A percentile compares a stretch with the other conserved stretches of the same genome.
Evolutionary conservation across 1,140 invertebrate species (phyloP).

Genomic region (Schlechtendalia chinensis): DNA sequence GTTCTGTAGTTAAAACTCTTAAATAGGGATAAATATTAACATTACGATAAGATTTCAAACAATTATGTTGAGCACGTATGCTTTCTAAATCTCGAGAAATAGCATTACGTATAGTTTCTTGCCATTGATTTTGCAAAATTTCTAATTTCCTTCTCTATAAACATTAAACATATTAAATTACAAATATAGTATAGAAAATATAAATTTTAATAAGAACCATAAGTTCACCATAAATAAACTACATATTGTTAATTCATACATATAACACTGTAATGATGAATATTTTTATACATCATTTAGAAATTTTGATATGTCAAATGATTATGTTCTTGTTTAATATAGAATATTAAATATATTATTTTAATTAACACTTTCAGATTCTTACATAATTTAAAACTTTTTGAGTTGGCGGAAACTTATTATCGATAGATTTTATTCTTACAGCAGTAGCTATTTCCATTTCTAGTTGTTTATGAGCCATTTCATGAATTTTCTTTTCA

Average conservation of each 20-base stretch:
- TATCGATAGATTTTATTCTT: slow-evolving; percentile 67
- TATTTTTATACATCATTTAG: too few relatives aligned
- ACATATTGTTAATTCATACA: too few relatives aligned
- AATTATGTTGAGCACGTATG: slow-evolving; percentile 60
- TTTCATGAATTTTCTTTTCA: slow-evolving; percentile 60
- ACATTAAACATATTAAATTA: slow-evolving; percentile 47
- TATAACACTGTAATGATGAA: too few relatives aligned
- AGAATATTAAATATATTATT: neutral
- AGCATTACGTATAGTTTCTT: slow-evolving; percentile 61
- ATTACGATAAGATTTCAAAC: slow-evolving; percentile 57
- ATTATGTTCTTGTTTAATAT: neutral
- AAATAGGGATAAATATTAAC: slow-evolving; percentile 75
- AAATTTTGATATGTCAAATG: neutral
- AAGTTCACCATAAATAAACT: too few relatives aligned
- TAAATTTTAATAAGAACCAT: too few relatives aligned
- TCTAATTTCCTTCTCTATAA: slow-evolving; percentile 61
- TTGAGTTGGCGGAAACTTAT: slow-evolving; percentile 57
- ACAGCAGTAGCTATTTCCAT: slow-evolving; percentile 67
- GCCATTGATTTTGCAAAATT: slow-evolving; percentile 68
- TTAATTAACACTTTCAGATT: neutral
- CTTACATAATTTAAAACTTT: slow-evolving; percentile 53
- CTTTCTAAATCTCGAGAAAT: slow-evolving; percentile 68
- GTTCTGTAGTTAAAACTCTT: slow-evolving; percentile 63
- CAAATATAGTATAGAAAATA: neutral
- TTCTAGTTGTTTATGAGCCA: slow-evolving; percentile 65